Percentiles rank a stretch among this genome's conserved stretches.
phyloP scores from a whole-genome alignment of 2,888 invertebrate genomes.

The Meghimatium bilineatum region DNA sequence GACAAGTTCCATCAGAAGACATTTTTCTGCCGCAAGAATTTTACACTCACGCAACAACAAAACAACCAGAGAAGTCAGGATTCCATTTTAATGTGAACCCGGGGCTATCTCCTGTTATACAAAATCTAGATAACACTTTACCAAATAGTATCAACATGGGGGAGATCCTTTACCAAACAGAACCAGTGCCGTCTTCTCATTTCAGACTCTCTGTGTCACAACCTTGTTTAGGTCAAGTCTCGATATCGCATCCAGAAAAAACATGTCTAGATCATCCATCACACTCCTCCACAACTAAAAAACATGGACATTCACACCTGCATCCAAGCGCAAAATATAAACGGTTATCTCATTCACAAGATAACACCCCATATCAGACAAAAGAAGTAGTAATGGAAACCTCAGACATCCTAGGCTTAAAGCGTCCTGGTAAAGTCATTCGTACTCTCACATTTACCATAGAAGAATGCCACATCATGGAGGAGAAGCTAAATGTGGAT shows the following conservation, averaged over 20 bases:
- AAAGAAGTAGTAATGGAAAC: not conserved
- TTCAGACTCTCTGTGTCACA: not conserved
- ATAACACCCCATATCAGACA: not conserved
- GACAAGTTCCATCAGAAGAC: not conserved
- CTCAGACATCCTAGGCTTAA: not conserved
- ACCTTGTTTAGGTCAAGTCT: not conserved
- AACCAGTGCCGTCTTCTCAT: not conserved
- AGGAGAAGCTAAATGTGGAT: too few species aligned
- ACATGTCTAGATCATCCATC: too few species aligned
- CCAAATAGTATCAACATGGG: not conserved
- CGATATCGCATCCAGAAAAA: not conserved
- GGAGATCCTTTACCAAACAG: not conserved
- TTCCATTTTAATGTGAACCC: not conserved
- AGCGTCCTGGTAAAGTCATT: slow-evolving; percentile 28
- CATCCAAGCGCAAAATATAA: not conserved
- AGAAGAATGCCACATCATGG: not conserved
- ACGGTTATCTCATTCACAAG: not conserved
- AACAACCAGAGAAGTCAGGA: not conserved
- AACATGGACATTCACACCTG: not conserved
- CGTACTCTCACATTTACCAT: not conserved
- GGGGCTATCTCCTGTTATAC: not conserved
- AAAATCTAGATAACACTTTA: not conserved
- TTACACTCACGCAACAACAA: not conserved
- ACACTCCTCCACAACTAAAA: not conserved
- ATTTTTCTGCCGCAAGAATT: not conserved